These are phyloP conservation scores for Alosa alosa DNA, from an alignment of 2,113 vertebrate genomes.

Conservation along the genomic window DNA sequence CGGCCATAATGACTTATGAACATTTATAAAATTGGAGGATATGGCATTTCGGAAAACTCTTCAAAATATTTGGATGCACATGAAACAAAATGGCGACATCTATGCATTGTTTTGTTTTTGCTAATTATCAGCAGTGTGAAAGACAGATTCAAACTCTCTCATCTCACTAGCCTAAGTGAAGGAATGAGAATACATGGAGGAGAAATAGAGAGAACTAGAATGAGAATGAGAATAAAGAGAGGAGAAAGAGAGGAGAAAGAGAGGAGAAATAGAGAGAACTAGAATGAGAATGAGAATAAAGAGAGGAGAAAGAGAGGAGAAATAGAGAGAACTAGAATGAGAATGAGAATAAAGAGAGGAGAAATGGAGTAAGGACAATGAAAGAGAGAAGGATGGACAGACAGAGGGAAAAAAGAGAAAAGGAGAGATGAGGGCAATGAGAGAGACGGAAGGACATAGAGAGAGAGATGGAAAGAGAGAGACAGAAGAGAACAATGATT, in stretches of 20 bases:
- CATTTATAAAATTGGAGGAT: too few species aligned
- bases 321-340: not conserved
- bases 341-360: too few species aligned
- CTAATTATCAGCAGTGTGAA: too few species aligned
- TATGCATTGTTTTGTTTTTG: too few species aligned
- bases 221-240: not conserved
- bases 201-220: not conserved
- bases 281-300: not conserved
- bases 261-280: not conserved
- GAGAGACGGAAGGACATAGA: not conserved
- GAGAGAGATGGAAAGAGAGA: not conserved
- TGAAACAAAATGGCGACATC: too few species aligned
- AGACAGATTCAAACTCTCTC: too few species aligned
- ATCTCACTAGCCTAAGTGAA: not conserved
- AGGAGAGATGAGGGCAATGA: not conserved
- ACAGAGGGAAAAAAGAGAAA: not conserved
- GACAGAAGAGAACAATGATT: conserved; percentile 30
- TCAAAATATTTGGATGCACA: too few species aligned
- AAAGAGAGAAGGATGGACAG: not conserved
- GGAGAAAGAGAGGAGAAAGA: too few species aligned
- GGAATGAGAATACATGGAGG: not conserved
- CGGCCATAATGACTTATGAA: too few species aligned
- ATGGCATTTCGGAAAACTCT: too few species aligned
- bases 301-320: not conserved
- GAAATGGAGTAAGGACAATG: not conserved